Conservation (phyloP, 64 coral and sea anemone genomes). For the Montipora efflorescens region DNA sequence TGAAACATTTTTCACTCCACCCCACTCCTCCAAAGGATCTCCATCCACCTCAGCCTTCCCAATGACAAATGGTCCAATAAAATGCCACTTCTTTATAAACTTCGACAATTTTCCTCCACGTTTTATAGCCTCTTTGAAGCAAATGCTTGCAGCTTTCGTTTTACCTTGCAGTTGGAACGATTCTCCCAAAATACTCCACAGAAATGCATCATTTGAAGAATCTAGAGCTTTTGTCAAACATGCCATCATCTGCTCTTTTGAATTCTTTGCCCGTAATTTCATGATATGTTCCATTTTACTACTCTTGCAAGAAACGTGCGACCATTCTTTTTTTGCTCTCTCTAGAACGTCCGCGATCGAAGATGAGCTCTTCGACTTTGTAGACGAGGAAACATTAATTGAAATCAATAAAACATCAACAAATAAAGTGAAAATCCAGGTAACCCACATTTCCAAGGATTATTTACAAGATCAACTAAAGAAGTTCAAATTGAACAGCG, state of each 20-base stretch:
- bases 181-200: slow-evolving; percentile 88
- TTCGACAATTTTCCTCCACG: slow-evolving; percentile 75
- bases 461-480: neutral
- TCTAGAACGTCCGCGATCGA: slow-evolving; percentile 61
- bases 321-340: slow-evolving; percentile 60
- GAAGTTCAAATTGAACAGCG: no score
- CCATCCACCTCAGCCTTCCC: slow-evolving; percentile 95
- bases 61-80: slow-evolving; percentile 91
- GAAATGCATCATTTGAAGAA: slow-evolving; percentile 46
- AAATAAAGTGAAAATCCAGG: neutral
- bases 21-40: slow-evolving; percentile 94
- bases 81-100: slow-evolving; percentile 86
- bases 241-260: slow-evolving; percentile 58
- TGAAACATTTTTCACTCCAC: slow-evolving; percentile 85
- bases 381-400: neutral
- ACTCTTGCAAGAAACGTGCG: slow-evolving; percentile 59
- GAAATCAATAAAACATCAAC: neutral
- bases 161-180: slow-evolving; percentile 67
- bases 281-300: slow-evolving; percentile 49
- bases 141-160: slow-evolving; percentile 77
- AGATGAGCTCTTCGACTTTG: slow-evolving; percentile 65
- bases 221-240: slow-evolving; percentile 75
- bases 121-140: slow-evolving; percentile 88
- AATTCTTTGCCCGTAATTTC: slow-evolving; percentile 74
- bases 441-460: neutral